Evolutionary conservation across 1,140 invertebrate genomes (phyloP), one percentile per base, ranked within the genome.

Genomic region (Hermetia illucens): DNA sequence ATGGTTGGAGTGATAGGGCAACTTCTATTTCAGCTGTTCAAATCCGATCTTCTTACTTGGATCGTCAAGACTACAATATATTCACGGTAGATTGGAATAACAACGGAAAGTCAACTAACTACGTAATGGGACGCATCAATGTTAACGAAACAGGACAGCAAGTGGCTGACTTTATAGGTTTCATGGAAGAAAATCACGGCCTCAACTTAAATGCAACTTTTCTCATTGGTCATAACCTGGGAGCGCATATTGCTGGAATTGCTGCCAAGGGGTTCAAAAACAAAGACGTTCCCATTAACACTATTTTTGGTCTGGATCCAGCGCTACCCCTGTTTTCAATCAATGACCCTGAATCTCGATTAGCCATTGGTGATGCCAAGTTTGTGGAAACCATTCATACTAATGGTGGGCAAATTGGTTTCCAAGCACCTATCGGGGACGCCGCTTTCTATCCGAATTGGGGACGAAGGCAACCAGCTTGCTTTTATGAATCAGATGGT

Each of bases 351-450:
- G 42, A 1, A 15, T 54, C 63, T 4, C 61, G 76, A 16, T 53
- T 83, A 3, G 75, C 79, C 50, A 61, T 64, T 32, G 64, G 62
- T 34, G 77, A 81, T 47, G 77, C 71, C 0, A 36, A 64, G 2
- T 71, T 72, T 42, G 77, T 81, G 1, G 73, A 79, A 53, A 69
- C 76, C 1, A 74, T 82, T 36, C 79, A 82, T 48, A 78, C 79
- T 2, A 71, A 75, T 44, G 70, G 64, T 15, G 70, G 69, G 4
- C 52, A 65, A 36, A 52, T 75, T 10, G 73, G 64, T 48, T 70
- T 72, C 44, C 45, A 46, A 3, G 63, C 62, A 3, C 62, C 67
- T 0, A 52, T 74, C 18, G 73, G 73, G 3, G 66, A 75, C 44
- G 70, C 71, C 29, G 77, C 81, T 56, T 80, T 76, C 46, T 77